Base-by-base conservation (phyloP, 2,888 invertebrate species). In the Torymus tubicola region DNA sequence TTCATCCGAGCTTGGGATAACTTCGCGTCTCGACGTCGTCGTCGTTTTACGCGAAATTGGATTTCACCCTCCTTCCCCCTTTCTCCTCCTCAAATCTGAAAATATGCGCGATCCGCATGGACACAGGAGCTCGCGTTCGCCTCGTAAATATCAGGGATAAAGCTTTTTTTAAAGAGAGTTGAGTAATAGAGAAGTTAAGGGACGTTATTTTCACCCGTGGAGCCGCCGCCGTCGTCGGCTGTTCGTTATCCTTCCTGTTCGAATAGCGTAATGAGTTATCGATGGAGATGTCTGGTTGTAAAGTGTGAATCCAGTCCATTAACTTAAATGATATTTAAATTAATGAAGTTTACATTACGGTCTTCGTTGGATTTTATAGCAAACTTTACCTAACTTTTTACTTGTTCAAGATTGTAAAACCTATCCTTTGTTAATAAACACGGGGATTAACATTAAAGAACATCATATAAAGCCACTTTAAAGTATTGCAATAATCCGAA, bases 31-130 rank as follows among this genome's bases (percentile, higher is more conserved):
- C 60, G n/a, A 14, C 16, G 18, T 52, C 65, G 31, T 31, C 67
- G 68, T 69, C 73, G 65, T 71, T 80, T 81, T 67, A 24, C 68
- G 31, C 63, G 70, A 80, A 80, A 80, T 82, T 82, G 82, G 80
- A 82, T 82, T 82, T 74, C 42, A n/a, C 65, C 8, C 42, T n/a
- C 8, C 8, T 8, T 8, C 42, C 8, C 42, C 8, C 42, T 0
- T 42, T 8, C 42, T 42, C 8, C 42, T 42, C 8, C 42, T n/a
- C 52, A 60, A 70, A 82, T 80, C 73, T 64, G 61, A 75, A 81
- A 71, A 78, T 81, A 81, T 68, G 77, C 50, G 55, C 65, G 60
- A 71, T 65, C 42, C 64, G 16, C 42, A 8, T 8, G 10, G 5
- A 8, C 8, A 42, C 42, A 21, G 0, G 57, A 24, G 4, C 21